A percentile compares a stretch with the other conserved stretches of the same genome.
These are phyloP conservation scores for Pomacea maculata DNA, from an alignment of 1,140 invertebrate species.

Conservation along the genomic window DNA sequence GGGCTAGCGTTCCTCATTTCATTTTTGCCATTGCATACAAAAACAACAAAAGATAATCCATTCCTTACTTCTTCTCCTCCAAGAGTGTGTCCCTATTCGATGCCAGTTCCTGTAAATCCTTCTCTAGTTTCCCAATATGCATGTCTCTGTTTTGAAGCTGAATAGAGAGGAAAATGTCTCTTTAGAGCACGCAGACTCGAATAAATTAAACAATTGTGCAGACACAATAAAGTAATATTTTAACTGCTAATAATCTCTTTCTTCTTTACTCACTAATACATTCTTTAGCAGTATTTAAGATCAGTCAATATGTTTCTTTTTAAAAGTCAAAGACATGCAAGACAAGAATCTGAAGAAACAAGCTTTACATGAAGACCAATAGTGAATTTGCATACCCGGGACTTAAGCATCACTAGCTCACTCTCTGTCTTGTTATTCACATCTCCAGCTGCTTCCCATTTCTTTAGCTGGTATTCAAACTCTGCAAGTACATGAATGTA, in stretches of 20 bases:
- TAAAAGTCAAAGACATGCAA: too few relatives aligned
- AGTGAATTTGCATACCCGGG: constrained; percentile 23
- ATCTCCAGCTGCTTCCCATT: constrained; percentile 30
- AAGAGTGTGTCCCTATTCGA: constrained; percentile 39
- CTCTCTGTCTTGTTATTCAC: constrained; percentile 43
- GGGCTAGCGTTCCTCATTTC: background rate
- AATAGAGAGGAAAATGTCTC: background rate
- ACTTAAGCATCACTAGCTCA: constrained; percentile 31
- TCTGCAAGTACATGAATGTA: constrained; percentile 31
- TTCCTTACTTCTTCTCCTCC: constrained; percentile 54
- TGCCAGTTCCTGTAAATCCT: constrained; percentile 40
- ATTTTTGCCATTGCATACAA: background rate
- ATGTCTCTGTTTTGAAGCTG: constrained; percentile 55
- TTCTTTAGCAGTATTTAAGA: too few relatives aligned
- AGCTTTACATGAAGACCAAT: too few relatives aligned
- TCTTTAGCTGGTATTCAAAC: constrained; percentile 46
- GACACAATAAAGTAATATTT: too few relatives aligned
- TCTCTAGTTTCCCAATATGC: constrained; percentile 46
- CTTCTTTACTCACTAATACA: too few relatives aligned
- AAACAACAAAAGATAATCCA: background rate
- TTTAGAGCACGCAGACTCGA: too few relatives aligned
- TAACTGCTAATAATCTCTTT: too few relatives aligned
- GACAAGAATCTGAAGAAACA: too few relatives aligned
- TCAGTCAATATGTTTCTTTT: too few relatives aligned
- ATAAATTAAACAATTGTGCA: too few relatives aligned